These are phyloP conservation scores for Arenicola marina DNA, from an alignment of 2,888 invertebrate species.

Conservation along the genomic window DNA sequence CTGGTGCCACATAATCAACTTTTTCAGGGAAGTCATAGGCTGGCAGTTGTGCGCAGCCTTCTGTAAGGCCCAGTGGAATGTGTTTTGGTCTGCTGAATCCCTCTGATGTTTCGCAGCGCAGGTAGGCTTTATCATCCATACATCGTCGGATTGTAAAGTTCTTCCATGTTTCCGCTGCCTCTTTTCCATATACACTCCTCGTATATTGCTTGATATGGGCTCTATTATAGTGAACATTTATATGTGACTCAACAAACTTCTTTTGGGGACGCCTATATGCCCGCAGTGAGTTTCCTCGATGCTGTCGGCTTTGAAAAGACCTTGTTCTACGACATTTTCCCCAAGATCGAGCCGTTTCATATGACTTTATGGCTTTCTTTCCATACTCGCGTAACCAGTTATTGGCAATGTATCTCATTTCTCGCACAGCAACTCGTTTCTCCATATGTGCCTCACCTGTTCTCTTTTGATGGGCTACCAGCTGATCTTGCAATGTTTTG, in stretches of 20 bases:
- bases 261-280: neutral
- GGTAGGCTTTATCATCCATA: slow-evolving; percentile 4
- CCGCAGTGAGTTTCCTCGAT: neutral
- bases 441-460: neutral
- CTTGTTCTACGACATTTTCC: neutral
- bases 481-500: neutral
- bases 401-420: neutral
- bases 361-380: neutral
- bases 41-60: neutral
- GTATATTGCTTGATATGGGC: slow-evolving; percentile 4
- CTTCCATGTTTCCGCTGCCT: neutral
- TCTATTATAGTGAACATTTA: slow-evolving; percentile 3
- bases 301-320: neutral
- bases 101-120: slow-evolving; percentile 2
- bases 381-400: neutral
- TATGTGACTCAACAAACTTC: neutral
- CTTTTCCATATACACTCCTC: neutral
- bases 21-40: slow-evolving; percentile 6
- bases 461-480: neutral
- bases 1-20: neutral
- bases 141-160: neutral
- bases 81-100: neutral
- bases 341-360: slow-evolving; percentile 1
- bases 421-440: neutral
- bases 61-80: neutral